Conservation (phyloP, 2,113 vertebrate species). For the Lepisosteus oculatus region DNA sequence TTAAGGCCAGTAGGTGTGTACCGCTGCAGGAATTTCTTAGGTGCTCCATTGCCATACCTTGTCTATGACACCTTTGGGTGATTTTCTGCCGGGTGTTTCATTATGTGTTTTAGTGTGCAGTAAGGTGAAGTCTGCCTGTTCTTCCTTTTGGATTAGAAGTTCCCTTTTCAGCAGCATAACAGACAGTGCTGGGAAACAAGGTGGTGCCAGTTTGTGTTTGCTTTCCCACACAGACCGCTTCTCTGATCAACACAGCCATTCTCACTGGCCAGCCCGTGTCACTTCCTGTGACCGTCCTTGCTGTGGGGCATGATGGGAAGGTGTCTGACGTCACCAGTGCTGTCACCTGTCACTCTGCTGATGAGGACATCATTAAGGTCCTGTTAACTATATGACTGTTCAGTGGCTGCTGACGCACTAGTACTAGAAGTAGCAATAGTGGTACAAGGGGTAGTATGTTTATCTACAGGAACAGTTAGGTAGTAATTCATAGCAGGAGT, state of each 20-base stretch:
- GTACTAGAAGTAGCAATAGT: neutral
- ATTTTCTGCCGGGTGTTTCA: too few relatives aligned
- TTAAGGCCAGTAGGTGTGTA: too few relatives aligned
- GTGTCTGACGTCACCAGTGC: slow-evolving; percentile 71
- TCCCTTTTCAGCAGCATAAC: too few relatives aligned
- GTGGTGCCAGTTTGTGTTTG: neutral
- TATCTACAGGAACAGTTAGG: too few relatives aligned
- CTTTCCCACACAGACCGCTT: slow-evolving; percentile 46
- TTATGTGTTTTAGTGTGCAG: too few relatives aligned
- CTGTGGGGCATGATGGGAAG: slow-evolving; percentile 69
- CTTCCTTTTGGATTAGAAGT: too few relatives aligned
- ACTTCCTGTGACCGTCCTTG: slow-evolving; percentile 80
- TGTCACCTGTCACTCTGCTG: slow-evolving; percentile 77
- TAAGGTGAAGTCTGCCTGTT: too few relatives aligned
- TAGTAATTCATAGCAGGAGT: too few relatives aligned
- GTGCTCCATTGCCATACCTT: too few relatives aligned
- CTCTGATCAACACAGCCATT: slow-evolving; percentile 82
- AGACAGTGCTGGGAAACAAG: too few relatives aligned
- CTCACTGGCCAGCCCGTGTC: slow-evolving; percentile 80
- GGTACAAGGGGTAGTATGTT: neutral
- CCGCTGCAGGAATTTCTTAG: too few relatives aligned
- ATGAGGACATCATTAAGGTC: slow-evolving; percentile 87
- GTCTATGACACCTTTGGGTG: too few relatives aligned
- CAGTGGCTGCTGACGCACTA: neutral
- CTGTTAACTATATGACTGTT: neutral